Evolutionary conservation across 2,888 invertebrate genomes (phyloP).

Genomic region (Molorchus minor): DNA sequence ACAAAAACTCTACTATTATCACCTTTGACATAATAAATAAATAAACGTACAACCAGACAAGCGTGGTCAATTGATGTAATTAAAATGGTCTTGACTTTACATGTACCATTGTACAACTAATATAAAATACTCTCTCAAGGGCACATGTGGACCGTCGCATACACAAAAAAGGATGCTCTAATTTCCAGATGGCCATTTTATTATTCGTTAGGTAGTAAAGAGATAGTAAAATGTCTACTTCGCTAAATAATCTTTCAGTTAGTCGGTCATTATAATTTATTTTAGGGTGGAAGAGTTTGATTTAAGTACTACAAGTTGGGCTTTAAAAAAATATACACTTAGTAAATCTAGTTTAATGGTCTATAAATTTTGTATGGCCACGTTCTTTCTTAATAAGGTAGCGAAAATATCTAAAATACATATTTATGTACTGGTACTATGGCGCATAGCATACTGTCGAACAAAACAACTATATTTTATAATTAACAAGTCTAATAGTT

Average conservation of each 20-base stretch:
- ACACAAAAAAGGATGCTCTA: conserved; percentile 28
- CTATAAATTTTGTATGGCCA: too few relatives aligned
- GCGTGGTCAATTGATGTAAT: conserved; percentile 2
- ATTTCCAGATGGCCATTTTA: conserved; percentile 32
- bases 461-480: too few relatives aligned
- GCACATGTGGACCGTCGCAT: conserved; percentile 24
- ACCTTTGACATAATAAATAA: conserved; percentile 1
- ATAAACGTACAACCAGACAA: conserved; percentile 1
- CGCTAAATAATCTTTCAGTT: conserved; percentile 13
- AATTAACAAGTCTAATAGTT: too few relatives aligned
- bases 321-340: too few relatives aligned
- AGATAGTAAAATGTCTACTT: conserved; percentile 1
- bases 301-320: too few relatives aligned
- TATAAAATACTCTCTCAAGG: conserved; percentile 22
- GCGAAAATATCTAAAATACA: too few relatives aligned
- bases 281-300: too few relatives aligned
- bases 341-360: too few relatives aligned
- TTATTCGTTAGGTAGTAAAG: conserved; percentile 26
- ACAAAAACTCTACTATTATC: conserved; percentile 18
- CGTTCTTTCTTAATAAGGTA: too few relatives aligned
- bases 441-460: too few relatives aligned
- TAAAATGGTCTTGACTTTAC: conserved; percentile 22
- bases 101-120: conserved; percentile 7
- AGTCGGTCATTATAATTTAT: conserved; percentile 11
- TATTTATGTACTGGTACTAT: too few relatives aligned